Evolutionary conservation across 2,113 vertebrate species (phyloP).

Genomic region (Sardina pilchardus): DNA sequence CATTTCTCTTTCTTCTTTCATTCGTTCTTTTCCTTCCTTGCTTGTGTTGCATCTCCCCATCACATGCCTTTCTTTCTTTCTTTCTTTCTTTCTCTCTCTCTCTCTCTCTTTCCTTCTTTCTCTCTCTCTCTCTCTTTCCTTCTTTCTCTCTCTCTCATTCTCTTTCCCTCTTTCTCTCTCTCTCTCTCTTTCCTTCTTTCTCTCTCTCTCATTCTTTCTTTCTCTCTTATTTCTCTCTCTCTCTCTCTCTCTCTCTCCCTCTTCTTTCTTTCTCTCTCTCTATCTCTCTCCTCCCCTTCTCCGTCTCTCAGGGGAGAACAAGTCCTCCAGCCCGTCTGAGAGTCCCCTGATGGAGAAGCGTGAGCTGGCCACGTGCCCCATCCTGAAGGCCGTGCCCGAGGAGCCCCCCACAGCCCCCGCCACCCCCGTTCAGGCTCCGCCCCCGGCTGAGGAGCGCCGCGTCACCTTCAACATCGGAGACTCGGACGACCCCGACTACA

Average conservation of each 20-base stretch:
- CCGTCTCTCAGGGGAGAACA: conserved; percentile 78
- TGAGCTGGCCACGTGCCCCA: conserved; percentile 71
- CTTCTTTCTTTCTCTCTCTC: no score
- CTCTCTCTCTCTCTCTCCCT: background rate
- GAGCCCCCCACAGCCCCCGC: conserved; percentile 37
- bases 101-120: background rate
- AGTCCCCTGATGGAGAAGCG: conserved; percentile 93
- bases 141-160: no score
- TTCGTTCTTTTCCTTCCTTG: background rate
- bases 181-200: background rate
- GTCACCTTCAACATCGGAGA: conserved; percentile 91
- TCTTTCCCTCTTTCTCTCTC: no score
- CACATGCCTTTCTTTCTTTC: background rate
- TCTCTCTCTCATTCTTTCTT: background rate
- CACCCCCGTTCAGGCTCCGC: conserved; percentile 40
- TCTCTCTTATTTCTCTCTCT: background rate
- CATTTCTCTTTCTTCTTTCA: background rate
- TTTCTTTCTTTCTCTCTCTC: background rate
- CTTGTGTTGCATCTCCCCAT: background rate
- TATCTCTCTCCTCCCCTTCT: background rate
- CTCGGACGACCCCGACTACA: conserved; percentile 75
- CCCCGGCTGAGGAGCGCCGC: conserved; percentile 75
- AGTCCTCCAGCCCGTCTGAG: conserved; percentile 86
- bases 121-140: no score
- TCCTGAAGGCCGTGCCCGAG: conserved; percentile 79